Base-by-base conservation (phyloP, 2,888 invertebrate species). In the Opisthograptis luteolata region DNA sequence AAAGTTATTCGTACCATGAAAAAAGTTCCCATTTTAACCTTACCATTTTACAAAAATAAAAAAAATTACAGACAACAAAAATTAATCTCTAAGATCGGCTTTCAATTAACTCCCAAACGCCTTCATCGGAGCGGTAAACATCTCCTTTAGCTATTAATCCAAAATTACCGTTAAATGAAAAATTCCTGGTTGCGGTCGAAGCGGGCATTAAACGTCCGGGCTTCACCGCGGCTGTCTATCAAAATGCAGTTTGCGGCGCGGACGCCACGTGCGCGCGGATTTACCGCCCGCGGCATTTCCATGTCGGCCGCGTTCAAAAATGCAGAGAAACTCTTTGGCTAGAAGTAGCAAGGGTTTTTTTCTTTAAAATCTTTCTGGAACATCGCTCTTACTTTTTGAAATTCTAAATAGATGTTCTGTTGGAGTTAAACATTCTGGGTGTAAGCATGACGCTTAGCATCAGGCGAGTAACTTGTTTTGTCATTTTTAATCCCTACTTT, bases 221-320 rank as follows among this genome's bases (percentile, higher is more conserved):
- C 64, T 68, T 63, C 65, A 64, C 74, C 78, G 55, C 77, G 74
- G 71, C 80, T 85, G 85, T 85, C 85, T 82, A 85, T 86, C 85
- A 85, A 82, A 85, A 79, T 78, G 81, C 81, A 84, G 79, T 85
- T 75, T 84, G 86, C 66, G 86, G 86, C 75, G 51, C 60, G 70
- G 66, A 69, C 74, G 75, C 81, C 82, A 76, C 83, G 83, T 73
- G 69, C 65, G 76, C 70, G 72, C 66, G 73, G 84, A 85, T 83
- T 85, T 78, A 82, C 82, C 79, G 80, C 81, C 68, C 70, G 76
- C 77, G 79, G 84, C 77, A 78, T 77, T 81, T 79, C 70, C 79
- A 81, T 79, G 79, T 72, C 79, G 67, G 75, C 81, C 82, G 66
- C 79, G 73, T 69, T 69, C 65, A 61, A 60, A 67, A 68, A 64